These are phyloP conservation scores for Gambelia wislizenii DNA, from an alignment of 2,797 vertebrate species.

Conservation along the genomic window DNA sequence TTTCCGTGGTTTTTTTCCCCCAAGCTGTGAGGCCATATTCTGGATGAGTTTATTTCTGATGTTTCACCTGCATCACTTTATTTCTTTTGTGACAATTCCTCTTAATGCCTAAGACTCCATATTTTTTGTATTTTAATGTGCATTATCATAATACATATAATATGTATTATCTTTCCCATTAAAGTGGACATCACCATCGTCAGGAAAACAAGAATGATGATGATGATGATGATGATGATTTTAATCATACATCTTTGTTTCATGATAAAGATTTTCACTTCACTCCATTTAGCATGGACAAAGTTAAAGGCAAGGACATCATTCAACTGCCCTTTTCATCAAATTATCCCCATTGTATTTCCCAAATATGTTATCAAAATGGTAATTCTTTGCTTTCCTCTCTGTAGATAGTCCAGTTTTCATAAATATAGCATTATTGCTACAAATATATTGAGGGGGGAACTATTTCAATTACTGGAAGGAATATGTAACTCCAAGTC, in stretches of 20 bases:
- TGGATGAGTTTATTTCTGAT: too few relatives aligned
- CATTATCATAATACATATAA: too few relatives aligned
- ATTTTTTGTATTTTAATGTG: not conserved
- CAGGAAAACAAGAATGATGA: conserved; percentile 46
- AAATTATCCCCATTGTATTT: conserved; percentile 79
- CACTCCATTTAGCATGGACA: conserved; percentile 55
- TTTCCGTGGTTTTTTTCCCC: too few relatives aligned
- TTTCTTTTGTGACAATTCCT: not conserved
- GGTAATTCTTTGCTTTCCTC: conserved; percentile 82
- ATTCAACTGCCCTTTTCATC: conserved; percentile 78
- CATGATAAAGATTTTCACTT: conserved; percentile 38
- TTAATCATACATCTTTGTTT: conserved; percentile 67
- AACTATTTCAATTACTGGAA: conserved; percentile 85
- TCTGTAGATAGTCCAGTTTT: conserved; percentile 75
- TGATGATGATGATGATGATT: conserved; percentile 26
- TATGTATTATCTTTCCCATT: not conserved
- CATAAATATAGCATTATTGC: conserved; percentile 82
- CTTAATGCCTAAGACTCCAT: accelerated
- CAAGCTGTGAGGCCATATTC: too few relatives aligned
- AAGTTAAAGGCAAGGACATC: conserved; percentile 76
- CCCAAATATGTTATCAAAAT: conserved; percentile 85
- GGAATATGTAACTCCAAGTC: conserved; percentile 82
- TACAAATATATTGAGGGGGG: conserved; percentile 79
- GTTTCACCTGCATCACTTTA: not conserved
- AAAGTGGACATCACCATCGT: conserved; percentile 6